Evolutionary conservation across 2,797 vertebrate species (phyloP).

Genomic region (Carcharodon carcharias): DNA sequence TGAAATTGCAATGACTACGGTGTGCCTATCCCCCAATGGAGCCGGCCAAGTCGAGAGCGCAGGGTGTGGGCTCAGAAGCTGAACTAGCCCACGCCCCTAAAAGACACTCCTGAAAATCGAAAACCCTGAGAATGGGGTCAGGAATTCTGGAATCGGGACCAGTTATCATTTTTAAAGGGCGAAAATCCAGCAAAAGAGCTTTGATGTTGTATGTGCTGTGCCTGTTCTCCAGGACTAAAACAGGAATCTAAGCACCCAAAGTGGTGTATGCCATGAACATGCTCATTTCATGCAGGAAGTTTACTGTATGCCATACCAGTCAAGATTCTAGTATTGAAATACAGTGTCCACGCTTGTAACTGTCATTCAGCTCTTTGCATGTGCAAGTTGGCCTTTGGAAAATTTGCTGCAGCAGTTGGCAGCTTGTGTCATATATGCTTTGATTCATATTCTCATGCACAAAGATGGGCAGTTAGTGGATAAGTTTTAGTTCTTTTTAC

Average conservation of each 20-base stretch:
- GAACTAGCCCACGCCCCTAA: no score
- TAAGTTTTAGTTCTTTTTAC: not conserved
- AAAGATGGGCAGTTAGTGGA: not conserved
- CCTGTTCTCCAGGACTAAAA: not conserved
- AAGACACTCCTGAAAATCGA: no score
- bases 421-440: not conserved
- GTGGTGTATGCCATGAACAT: fast-evolving
- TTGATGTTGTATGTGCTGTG: not conserved
- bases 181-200: no score
- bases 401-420: not conserved
- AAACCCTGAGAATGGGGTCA: no score
- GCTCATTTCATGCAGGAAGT: not conserved
- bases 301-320: not conserved
- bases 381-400: not conserved
- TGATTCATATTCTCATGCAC: not conserved
- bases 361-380: not conserved
- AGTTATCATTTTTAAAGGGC: no score
- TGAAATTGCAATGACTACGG: no score
- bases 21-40: no score
- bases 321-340: not conserved
- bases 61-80: no score
- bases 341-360: not conserved
- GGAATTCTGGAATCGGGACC: no score
- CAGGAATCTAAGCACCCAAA: not conserved
- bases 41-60: no score